phyloP scores from a whole-genome alignment of 2,888 invertebrate species.

The Plutella xylostella region DNA sequence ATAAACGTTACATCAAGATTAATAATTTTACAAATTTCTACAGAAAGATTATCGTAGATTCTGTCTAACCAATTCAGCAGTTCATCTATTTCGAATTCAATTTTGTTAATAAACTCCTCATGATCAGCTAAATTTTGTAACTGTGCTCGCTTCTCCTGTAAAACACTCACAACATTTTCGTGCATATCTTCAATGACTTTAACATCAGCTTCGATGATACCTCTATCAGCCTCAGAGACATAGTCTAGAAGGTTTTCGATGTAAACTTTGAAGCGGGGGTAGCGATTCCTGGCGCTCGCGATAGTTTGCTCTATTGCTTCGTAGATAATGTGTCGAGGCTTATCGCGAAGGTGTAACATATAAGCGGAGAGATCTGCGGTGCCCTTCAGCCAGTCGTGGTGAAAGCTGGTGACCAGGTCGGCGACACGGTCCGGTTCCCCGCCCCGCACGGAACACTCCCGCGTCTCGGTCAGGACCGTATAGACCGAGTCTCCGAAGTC shows the following conservation, averaged over 20 bases:
- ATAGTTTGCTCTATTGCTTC: constrained; percentile 26
- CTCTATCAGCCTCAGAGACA: constrained; percentile 19
- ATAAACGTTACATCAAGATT: no score
- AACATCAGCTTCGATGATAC: constrained; percentile 20
- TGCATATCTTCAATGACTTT: constrained; percentile 24
- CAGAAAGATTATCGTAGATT: constrained; percentile 25
- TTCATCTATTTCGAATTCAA: constrained; percentile 28
- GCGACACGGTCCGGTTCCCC: constrained; percentile 14
- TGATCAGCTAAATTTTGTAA: constrained; percentile 23
- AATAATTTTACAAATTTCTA: no score
- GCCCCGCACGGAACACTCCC: constrained; percentile 17
- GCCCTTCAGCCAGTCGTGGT: constrained; percentile 29
- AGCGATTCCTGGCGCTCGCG: constrained; percentile 21
- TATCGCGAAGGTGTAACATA: constrained; percentile 23
- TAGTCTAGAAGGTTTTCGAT: constrained; percentile 13
- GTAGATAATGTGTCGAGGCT: constrained; percentile 24
- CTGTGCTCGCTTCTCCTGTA: constrained; percentile 25
- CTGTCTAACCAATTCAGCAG: constrained; percentile 32
- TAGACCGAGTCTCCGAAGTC: constrained; percentile 26
- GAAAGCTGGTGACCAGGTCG: constrained; percentile 24
- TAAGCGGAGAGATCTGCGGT: constrained; percentile 26
- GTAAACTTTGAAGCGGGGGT: constrained; percentile 17
- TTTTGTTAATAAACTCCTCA: constrained; percentile 22
- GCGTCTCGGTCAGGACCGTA: constrained; percentile 20
- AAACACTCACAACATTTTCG: constrained; percentile 20